Conservation (phyloP, 2,113 vertebrate genomes). For the Jacana jacana region DNA sequence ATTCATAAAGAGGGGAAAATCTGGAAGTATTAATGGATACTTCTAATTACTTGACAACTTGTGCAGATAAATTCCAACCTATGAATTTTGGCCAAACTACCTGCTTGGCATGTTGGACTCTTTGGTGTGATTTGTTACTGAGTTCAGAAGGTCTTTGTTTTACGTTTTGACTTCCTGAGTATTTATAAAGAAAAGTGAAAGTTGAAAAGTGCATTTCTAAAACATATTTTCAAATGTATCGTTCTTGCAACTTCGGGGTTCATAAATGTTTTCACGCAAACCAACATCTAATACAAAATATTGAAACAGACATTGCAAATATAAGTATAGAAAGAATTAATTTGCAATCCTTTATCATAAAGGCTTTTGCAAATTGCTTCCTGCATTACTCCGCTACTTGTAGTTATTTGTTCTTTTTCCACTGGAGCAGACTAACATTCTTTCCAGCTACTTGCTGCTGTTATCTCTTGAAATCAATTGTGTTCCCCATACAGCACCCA, state of each 20-base stretch:
- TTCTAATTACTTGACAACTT: not conserved
- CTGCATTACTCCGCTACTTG: not conserved
- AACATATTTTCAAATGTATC: not conserved
- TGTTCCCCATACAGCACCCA: not conserved
- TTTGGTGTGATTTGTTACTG: not conserved
- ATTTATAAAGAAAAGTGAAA: not conserved
- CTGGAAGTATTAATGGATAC: not conserved
- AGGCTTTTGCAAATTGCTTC: not conserved
- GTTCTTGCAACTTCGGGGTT: not conserved
- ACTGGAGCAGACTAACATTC: constrained; percentile 5
- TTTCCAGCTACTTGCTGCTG: constrained; percentile 15
- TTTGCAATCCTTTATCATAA: constrained; percentile 12
- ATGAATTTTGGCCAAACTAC: not conserved
- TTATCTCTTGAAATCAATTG: constrained; percentile 25
- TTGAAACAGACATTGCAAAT: not conserved
- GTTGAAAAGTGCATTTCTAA: not conserved
- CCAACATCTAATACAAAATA: not conserved
- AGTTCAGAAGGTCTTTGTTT: not conserved
- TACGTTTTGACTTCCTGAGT: not conserved
- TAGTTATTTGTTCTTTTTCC: constrained; percentile 35
- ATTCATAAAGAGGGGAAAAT: not conserved
- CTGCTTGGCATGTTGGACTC: not conserved
- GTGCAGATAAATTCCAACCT: not conserved
- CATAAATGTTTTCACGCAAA: constrained; percentile 21
- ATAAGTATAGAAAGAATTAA: not conserved